Evolutionary conservation across 2,888 invertebrate genomes (phyloP).

Genomic region (Mamestra brassicae): DNA sequence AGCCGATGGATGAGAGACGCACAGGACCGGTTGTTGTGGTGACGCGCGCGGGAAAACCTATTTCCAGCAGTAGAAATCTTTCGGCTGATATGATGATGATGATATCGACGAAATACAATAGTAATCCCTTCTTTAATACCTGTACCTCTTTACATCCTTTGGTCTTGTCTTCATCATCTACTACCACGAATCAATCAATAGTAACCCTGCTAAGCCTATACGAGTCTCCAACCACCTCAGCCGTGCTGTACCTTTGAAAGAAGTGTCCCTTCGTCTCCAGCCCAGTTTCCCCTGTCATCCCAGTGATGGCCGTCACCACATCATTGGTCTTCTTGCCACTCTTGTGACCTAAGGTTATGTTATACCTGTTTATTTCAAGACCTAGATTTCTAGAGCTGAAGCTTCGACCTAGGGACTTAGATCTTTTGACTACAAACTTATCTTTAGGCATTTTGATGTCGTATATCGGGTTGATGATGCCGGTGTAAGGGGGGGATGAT

Average conservation of each 20-base stretch:
- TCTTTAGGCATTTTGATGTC: conserved; percentile 84
- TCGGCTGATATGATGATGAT: too few relatives aligned
- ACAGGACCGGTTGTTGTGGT: too few relatives aligned
- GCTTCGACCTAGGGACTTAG: conserved; percentile 84
- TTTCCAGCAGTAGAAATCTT: too few relatives aligned
- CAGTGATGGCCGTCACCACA: conserved; percentile 83
- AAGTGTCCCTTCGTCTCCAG: conserved; percentile 81
- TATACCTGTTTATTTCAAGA: conserved; percentile 81
- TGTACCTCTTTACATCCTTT: neutral
- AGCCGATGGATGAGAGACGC: too few relatives aligned
- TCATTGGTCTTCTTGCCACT: conserved; percentile 83
- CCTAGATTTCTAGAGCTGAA: conserved; percentile 79
- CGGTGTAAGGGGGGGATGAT: conserved; percentile 76
- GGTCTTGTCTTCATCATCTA: too few relatives aligned
- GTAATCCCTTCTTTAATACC: neutral
- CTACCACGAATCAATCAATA: conserved; percentile 76
- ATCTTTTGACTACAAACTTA: conserved; percentile 83
- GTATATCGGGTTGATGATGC: conserved; percentile 86
- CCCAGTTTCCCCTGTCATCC: conserved; percentile 81
- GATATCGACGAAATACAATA: neutral
- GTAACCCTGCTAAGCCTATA: conserved; percentile 82
- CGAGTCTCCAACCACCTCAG: conserved; percentile 84
- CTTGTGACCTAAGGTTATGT: conserved; percentile 81
- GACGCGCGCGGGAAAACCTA: too few relatives aligned
- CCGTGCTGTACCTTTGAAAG: conserved; percentile 79